phyloP scores from a whole-genome alignment of 2,888 invertebrate species.

The Rhaphigaster nebulosa region DNA sequence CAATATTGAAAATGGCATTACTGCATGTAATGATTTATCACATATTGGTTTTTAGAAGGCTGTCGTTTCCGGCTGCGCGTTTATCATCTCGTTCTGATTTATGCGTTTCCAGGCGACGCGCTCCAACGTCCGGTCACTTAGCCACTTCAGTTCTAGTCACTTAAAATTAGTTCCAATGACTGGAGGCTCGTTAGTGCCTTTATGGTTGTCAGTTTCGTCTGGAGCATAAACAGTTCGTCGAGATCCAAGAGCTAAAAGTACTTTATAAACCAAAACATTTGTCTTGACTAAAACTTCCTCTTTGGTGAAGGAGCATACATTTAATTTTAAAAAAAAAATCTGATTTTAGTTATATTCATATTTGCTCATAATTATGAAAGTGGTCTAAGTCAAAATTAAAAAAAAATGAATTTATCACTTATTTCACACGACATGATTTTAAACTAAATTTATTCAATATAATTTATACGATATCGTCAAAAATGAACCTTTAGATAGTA shows the following conservation, averaged over 20 bases:
- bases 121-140: neutral
- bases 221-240: neutral
- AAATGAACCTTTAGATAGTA: too few species aligned
- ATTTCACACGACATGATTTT: too few species aligned
- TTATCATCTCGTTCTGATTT: slow-evolving; percentile 20
- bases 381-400: too few species aligned
- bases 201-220: neutral
- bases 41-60: slow-evolving; percentile 54
- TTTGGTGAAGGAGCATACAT: too few species aligned
- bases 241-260: neutral
- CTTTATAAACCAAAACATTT: neutral
- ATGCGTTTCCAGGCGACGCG: slow-evolving; percentile 37
- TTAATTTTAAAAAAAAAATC: too few species aligned
- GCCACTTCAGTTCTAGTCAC: neutral
- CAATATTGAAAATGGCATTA: slow-evolving; percentile 42
- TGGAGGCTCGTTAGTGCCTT: neutral
- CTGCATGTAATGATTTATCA: slow-evolving; percentile 47
- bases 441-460: too few species aligned
- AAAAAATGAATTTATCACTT: too few species aligned
- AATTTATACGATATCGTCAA: too few species aligned
- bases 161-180: neutral
- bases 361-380: too few species aligned
- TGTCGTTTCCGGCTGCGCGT: slow-evolving; percentile 24
- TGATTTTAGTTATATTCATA: too few species aligned
- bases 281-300: too few species aligned